Evolutionary conservation across 2,888 invertebrate species (phyloP), one percentile per base, ranked within the genome.

Genomic region (Agonopterix alstromeriana): DNA sequence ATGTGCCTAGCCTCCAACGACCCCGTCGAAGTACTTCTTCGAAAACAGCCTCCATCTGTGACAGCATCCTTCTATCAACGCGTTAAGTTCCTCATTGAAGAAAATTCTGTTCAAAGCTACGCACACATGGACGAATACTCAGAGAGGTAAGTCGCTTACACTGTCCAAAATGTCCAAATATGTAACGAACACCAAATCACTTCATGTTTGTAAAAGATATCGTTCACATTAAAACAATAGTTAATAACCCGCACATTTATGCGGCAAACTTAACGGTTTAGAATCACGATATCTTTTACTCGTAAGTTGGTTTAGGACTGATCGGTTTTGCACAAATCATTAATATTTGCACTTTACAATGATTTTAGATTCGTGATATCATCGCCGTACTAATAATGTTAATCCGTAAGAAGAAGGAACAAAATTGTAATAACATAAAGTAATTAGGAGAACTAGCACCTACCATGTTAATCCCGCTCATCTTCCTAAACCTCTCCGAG

Each of bases 51-150:
- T 1, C 98, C 98, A 2, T 96, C 97, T 42, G 97, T 97, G 62
- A 98, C 98, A 17, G 98, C 98, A 2, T 97, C 98, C 36, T 99
- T 99, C 90, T 98, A 97, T 79, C 98, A 99, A 78, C 92, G 98
- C 49, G 98, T 98, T 83, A 96, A 97, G 80, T 99, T 99, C 89
- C 93, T 99, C 63, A 97, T 99, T 59, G 98, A 99, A 89, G 98
- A 98, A 82, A 97, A 98, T 84, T 98, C 98, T 57, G 98, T 99
- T 53, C 99, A 99, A 89, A 97, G 97, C 73, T 99, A 99, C 88
- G 98, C 98, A 46, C 97, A 98, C 80, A 94, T 96, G 92, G 96
- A 97, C 88, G 97, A 98, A 88, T 99, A 98, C 90, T 97, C 97
- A 74, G 98, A 98, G 91, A 98, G 97, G 98, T 98, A 93, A 93